These are phyloP conservation scores for Labeo catla DNA, from an alignment of 2,113 vertebrate species.

Conservation along the genomic window DNA sequence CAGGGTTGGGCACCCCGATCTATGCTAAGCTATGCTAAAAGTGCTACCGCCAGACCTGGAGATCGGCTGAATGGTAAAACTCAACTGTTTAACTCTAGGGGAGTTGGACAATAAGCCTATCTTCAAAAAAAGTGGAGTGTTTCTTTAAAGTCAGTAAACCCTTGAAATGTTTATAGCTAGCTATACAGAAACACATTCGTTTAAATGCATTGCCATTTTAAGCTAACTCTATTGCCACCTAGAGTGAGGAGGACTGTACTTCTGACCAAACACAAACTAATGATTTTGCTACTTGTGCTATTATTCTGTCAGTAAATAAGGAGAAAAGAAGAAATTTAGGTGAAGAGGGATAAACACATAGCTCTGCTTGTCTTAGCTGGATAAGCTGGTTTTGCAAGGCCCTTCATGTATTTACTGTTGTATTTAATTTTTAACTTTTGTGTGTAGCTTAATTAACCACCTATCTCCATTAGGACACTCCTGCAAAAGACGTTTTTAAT, in stretches of 20 bases:
- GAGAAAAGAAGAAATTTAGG: neutral
- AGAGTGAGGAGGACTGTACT: neutral
- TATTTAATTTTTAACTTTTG: neutral
- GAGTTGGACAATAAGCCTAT: too few species aligned
- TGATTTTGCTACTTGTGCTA: slow-evolving; percentile 11
- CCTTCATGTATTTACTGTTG: neutral
- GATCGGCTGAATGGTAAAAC: too few species aligned
- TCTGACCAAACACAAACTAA: neutral
- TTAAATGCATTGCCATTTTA: neutral
- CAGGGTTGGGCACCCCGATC: too few species aligned
- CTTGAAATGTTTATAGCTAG: neutral
- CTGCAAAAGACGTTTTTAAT: neutral
- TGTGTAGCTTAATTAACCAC: neutral
- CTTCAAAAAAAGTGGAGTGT: too few species aligned
- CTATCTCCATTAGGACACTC: neutral
- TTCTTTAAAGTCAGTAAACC: neutral
- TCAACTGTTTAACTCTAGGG: too few species aligned
- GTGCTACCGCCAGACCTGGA: too few species aligned
- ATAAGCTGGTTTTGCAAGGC: neutral
- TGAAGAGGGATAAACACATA: neutral
- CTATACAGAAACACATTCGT: neutral
- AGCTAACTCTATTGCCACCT: neutral
- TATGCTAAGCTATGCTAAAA: too few species aligned
- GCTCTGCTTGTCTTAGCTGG: neutral
- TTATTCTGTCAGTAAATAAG: neutral